Evolutionary conservation across 2,888 invertebrate species (phyloP).

Genomic region (Ischnura elegans): DNA sequence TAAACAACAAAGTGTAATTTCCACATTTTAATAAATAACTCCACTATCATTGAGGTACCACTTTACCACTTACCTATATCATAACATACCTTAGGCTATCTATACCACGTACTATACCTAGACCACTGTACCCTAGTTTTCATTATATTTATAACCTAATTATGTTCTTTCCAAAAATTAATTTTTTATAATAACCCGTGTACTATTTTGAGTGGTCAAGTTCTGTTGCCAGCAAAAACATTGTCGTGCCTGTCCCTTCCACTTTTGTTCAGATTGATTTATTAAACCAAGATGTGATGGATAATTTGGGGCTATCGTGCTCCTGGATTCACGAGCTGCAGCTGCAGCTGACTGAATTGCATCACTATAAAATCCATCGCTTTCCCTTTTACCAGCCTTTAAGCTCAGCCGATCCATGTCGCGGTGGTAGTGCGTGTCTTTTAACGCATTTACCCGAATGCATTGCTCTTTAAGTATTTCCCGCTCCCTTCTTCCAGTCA

Average conservation of each 20-base stretch:
- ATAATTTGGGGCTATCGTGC: not conserved
- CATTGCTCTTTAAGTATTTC: not conserved
- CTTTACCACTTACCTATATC: too few relatives aligned
- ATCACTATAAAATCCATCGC: not conserved
- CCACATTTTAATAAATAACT: too few relatives aligned
- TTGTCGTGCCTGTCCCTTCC: not conserved
- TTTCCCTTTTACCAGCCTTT: conserved; percentile 9
- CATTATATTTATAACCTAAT: too few relatives aligned
- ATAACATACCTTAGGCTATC: too few relatives aligned
- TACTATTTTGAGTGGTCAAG: not conserved
- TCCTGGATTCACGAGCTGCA: not conserved
- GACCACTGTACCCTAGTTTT: too few relatives aligned
- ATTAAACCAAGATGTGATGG: not conserved
- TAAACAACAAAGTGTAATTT: too few relatives aligned
- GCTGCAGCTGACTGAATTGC: not conserved
- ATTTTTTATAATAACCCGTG: too few relatives aligned
- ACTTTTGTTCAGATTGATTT: not conserved
- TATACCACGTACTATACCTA: too few relatives aligned
- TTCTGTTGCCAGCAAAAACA: not conserved
- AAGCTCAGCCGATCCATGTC: not conserved
- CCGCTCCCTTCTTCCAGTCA: not conserved
- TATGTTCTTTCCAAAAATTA: too few relatives aligned
- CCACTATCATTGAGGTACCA: too few relatives aligned
- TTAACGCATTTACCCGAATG: not conserved
- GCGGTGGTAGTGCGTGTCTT: not conserved